Base-by-base conservation (phyloP, 2,888 invertebrate genomes). In the Helleia helle region DNA sequence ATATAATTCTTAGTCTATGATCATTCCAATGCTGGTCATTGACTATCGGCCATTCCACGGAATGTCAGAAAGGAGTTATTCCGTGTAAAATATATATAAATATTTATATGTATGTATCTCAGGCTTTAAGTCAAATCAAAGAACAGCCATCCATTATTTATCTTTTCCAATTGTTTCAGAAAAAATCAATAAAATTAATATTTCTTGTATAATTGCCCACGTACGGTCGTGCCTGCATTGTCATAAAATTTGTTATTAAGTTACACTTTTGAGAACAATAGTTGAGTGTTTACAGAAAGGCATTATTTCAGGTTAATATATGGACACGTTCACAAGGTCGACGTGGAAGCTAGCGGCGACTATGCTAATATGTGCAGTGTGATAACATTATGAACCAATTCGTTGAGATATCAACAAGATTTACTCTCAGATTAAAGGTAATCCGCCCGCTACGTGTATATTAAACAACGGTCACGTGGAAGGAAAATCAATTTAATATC, bases 361-460 rank as follows among this genome's bases (percentile, higher is more conserved):
- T 63, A 47, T 51, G 67, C 68, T 62, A 83, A 83, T 81, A 81
- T 84, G 81, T 81, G 71, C 64, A 55, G 54, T 58, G 42, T 66
- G 81, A 84, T 83, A 83, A 81, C 76, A 73, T 71, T 80, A 68
- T 76, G 72, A 72, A 80, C 80, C 75, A 75, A 80, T 81, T 80
- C 65, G 62, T 62, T 62, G 64, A 65, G 75, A 72, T 76, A 77
- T 61, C 64, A 66, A 66, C 67, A 64, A 80, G 76, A 81, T 84
- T 83, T 83, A 64, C 71, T 71, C 69, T 73, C 43, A 74, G 83
- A 83, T 83, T 83, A 83, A 60, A 56, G 51, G 62, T 77, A 76
- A 80, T 73, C 74, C 61, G 60, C 55, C 49, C 38, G 50, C 63
- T 67, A 66, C 63, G 71, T 63, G 55, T 56, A 62, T 55, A n/a